Percentiles rank a stretch among this genome's conserved stretches.
These are phyloP conservation scores for Calephelis perditalis DNA, from an alignment of 2,888 invertebrate species.

Conservation along the genomic window DNA sequence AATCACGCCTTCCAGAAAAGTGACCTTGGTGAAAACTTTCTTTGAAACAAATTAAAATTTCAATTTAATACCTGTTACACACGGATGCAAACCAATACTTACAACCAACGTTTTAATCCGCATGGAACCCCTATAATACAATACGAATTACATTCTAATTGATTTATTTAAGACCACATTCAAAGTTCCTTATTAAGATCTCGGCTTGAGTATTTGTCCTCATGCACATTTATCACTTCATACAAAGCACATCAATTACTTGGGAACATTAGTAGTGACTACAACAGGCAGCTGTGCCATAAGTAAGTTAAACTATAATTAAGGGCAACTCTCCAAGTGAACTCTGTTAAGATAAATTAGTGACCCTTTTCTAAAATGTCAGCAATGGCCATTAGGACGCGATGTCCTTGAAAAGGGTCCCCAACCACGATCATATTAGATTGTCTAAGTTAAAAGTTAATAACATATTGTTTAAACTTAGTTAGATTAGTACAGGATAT, in stretches of 20 bases:
- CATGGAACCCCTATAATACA: too few species aligned
- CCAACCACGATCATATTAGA: conserved; percentile 39
- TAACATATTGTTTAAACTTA: conserved; percentile 29
- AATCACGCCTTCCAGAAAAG: too few species aligned
- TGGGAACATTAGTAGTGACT: conserved; percentile 16
- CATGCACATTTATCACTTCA: background rate
- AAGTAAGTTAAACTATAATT: conserved; percentile 74
- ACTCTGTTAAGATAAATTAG: conserved; percentile 71
- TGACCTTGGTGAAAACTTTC: too few species aligned
- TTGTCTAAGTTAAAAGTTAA: conserved; percentile 48
- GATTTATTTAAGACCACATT: too few species aligned
- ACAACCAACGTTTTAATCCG: too few species aligned
- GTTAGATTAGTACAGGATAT: conserved; percentile 17
- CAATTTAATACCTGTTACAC: too few species aligned
- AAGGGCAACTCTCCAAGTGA: conserved; percentile 51
- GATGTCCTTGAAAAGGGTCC: conserved; percentile 55
- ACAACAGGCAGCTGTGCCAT: conserved; percentile 47
- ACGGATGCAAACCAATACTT: too few species aligned
- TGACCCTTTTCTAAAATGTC: conserved; percentile 73
- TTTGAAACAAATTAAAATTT: too few species aligned
- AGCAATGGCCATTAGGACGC: conserved; percentile 56
- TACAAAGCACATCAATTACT: conserved; percentile 18
- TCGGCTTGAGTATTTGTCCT: too few species aligned
- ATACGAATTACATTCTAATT: too few species aligned
- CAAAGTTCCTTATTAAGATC: too few species aligned